Evolutionary conservation across 1,140 invertebrate species (phyloP).

Genomic region (Drosophila elegans): DNA sequence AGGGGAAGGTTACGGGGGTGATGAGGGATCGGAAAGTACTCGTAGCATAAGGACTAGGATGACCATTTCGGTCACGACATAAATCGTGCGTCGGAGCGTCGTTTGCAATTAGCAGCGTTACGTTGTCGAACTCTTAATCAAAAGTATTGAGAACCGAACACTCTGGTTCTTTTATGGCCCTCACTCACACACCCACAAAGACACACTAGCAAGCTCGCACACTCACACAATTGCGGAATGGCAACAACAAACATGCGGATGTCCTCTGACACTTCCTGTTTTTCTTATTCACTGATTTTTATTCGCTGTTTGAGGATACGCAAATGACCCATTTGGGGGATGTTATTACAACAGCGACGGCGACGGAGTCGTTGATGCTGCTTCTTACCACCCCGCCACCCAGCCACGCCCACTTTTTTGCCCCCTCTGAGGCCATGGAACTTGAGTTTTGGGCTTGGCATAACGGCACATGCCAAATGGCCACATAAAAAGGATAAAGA

Average conservation of each 20-base stretch:
- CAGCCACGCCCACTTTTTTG: slow-evolving; percentile 17
- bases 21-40: not conserved
- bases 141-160: slow-evolving; percentile 75
- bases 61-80: slow-evolving; percentile 68
- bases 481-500: slow-evolving; percentile 85
- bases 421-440: slow-evolving; percentile 18
- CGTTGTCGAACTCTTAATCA: slow-evolving; percentile 81
- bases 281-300: slow-evolving; percentile 85
- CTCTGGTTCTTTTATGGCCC: slow-evolving; percentile 66
- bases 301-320: slow-evolving; percentile 85
- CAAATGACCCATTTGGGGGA: slow-evolving; percentile 85
- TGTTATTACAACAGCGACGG: slow-evolving; percentile 80
- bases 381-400: not conserved
- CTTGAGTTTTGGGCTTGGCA: slow-evolving; percentile 56
- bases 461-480: slow-evolving; percentile 84
- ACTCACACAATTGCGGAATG: slow-evolving; percentile 22
- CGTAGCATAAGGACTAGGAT: slow-evolving; percentile 20
- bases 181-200: slow-evolving; percentile 17
- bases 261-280: slow-evolving; percentile 84
- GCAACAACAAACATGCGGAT: slow-evolving; percentile 76
- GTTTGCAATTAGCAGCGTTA: slow-evolving; percentile 78
- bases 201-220: slow-evolving; percentile 3
- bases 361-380: slow-evolving; percentile 29
- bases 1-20: not conserved
- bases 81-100: slow-evolving; percentile 72